These are phyloP conservation scores for Phasia obesa DNA, from an alignment of 2,888 invertebrate species.

Conservation along the genomic window DNA sequence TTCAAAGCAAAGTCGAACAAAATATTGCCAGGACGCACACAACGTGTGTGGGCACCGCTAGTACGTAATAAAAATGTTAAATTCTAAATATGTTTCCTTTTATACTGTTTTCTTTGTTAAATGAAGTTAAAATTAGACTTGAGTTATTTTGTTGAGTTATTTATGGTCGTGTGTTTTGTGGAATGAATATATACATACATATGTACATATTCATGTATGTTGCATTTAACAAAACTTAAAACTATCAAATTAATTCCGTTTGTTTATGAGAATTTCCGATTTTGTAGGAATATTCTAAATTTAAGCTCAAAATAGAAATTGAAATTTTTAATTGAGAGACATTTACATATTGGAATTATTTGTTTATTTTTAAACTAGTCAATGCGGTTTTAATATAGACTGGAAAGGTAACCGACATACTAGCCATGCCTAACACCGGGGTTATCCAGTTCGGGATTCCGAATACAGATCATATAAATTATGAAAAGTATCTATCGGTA, in stretches of 20 bases:
- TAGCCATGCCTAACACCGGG: no score
- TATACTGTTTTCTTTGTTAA: neutral
- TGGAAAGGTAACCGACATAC: no score
- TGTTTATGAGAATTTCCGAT: constrained; percentile 45
- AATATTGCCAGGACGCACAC: no score
- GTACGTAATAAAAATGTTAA: constrained; percentile 31
- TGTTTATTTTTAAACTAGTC: constrained; percentile 1
- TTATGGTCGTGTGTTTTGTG: constrained; percentile 7
- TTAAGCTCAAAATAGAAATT: neutral
- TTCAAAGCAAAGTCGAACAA: no score
- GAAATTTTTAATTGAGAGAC: constrained; percentile 5
- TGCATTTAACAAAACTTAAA: constrained; percentile 3
- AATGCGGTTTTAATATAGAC: no score
- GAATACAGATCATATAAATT: no score
- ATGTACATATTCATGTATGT: neutral
- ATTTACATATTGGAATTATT: constrained; percentile 1
- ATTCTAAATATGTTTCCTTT: constrained; percentile 19
- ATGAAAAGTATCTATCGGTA: no score
- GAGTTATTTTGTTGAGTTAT: constrained; percentile 27
- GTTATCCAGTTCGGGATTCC: no score
- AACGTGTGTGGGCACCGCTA: no score
- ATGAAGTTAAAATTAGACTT: constrained; percentile 46
- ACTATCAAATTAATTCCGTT: constrained; percentile 19
- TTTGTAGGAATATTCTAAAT: neutral
- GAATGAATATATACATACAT: no score